Evolutionary conservation across 2,888 invertebrate species (phyloP).

Genomic region (Morinoia aosen): DNA sequence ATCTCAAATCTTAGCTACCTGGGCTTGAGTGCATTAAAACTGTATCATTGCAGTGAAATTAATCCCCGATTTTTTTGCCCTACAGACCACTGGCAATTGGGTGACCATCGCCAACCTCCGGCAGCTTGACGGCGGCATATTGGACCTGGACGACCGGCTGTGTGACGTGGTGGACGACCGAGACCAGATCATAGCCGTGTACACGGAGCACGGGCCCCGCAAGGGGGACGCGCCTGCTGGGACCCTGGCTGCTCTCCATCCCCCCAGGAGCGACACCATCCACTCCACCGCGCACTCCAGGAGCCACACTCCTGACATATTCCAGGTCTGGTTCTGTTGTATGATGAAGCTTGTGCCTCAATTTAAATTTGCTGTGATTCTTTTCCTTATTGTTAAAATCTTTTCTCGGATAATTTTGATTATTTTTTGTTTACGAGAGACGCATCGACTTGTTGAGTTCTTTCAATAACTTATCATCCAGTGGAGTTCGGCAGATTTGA

Average conservation of each 20-base stretch:
- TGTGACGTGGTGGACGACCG: conserved; percentile 96
- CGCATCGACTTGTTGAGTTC: background rate
- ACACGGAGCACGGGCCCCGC: conserved; percentile 78
- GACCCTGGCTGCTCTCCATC: background rate
- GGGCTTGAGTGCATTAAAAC: background rate
- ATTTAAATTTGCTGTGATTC: background rate
- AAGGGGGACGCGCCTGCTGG: conserved; percentile 75
- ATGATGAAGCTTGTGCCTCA: background rate
- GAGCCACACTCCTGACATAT: conserved; percentile 86
- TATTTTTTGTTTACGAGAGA: background rate
- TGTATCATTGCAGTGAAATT: background rate
- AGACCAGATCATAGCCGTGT: conserved; percentile 91
- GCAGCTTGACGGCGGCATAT: conserved; percentile 89
- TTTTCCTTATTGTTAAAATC: background rate
- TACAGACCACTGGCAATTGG: conserved; percentile 86
- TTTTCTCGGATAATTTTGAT: background rate
- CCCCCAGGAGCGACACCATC: background rate
- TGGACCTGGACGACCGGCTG: conserved; percentile 95
- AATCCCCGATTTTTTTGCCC: background rate
- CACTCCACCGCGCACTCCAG: conserved; percentile 78
- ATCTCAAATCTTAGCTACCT: background rate
- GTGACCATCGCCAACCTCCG: conserved; percentile 91
- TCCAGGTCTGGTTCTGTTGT: conserved; percentile 76
- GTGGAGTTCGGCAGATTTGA: no score
- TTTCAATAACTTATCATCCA: no score